Evolutionary conservation across 2,113 vertebrate species (phyloP).

Genomic region (Tachuris rubrigastra): DNA sequence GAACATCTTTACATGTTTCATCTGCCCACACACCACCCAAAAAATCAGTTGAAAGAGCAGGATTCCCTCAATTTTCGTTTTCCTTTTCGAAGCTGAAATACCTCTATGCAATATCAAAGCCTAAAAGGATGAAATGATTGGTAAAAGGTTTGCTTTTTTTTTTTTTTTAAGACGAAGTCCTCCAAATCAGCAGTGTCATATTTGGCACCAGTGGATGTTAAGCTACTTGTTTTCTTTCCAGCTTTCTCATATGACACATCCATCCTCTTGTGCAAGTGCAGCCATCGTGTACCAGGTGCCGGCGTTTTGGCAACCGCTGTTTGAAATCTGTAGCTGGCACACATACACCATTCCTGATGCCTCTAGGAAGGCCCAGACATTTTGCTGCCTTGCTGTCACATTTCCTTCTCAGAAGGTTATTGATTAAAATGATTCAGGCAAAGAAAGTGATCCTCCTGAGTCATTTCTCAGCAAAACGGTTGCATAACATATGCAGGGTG

Average conservation of each 20-base stretch:
- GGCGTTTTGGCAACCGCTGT: rapidly evolving
- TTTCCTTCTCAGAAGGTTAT: constrained; percentile 54
- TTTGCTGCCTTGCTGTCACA: constrained; percentile 26
- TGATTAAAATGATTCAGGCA: constrained; percentile 61
- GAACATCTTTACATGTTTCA: background rate
- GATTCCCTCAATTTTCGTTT: background rate
- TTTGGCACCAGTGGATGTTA: background rate
- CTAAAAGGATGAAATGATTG: background rate
- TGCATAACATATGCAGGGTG: background rate
- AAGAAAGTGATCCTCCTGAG: constrained; percentile 56
- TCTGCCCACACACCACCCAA: background rate
- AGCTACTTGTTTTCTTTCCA: background rate
- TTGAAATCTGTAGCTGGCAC: background rate
- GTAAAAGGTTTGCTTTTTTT: background rate
- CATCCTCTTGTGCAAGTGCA: background rate
- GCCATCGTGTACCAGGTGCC: rapidly evolving
- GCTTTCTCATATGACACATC: background rate
- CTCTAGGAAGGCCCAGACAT: constrained; percentile 41
- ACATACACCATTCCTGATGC: background rate
- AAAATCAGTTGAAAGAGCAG: background rate
- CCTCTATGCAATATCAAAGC: background rate
- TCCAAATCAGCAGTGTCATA: background rate
- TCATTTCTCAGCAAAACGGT: constrained; percentile 39
- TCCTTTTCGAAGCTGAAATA: background rate
- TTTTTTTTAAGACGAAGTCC: background rate